These are phyloP conservation scores for Drosophila nasuta DNA, from an alignment of 1,140 invertebrate species.

Conservation along the genomic window DNA sequence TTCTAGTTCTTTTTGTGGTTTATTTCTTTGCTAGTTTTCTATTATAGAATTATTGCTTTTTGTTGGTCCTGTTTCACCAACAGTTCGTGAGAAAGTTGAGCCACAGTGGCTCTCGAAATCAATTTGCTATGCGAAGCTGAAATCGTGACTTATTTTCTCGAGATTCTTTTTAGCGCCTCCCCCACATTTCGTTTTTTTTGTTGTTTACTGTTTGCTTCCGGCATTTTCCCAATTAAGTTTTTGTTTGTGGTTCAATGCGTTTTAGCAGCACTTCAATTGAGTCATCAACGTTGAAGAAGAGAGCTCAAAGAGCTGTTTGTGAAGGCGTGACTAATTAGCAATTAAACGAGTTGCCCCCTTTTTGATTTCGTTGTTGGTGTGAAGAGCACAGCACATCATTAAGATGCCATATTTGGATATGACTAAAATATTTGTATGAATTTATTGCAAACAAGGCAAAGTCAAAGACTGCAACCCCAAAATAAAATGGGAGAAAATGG, in stretches of 20 bases:
- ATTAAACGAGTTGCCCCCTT: slow-evolving; percentile 57
- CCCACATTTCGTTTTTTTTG: neutral
- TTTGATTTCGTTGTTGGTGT: slow-evolving; percentile 43
- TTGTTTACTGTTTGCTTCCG: slow-evolving; percentile 42
- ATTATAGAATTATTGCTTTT: neutral
- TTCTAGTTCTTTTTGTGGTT: neutral
- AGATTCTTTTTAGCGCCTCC: slow-evolving; percentile 16
- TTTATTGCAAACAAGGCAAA: slow-evolving; percentile 40
- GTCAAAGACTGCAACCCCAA: slow-evolving; percentile 39
- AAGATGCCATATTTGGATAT: slow-evolving; percentile 8
- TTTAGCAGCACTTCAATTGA: slow-evolving; percentile 53
- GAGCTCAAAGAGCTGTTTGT: slow-evolving; percentile 7
- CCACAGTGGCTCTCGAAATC: slow-evolving; percentile 6
- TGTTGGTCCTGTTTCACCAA: neutral
- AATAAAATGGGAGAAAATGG: slow-evolving; percentile 8
- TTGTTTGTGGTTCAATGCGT: slow-evolving; percentile 47
- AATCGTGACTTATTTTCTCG: slow-evolving; percentile 26
- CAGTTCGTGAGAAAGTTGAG: slow-evolving; percentile 12
- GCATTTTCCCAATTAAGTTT: slow-evolving; percentile 61
- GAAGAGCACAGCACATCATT: slow-evolving; percentile 39
- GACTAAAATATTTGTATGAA: slow-evolving; percentile 63
- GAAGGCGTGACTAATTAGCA: slow-evolving; percentile 73
- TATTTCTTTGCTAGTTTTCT: neutral
- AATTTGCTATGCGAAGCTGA: slow-evolving; percentile 10
- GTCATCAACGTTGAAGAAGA: slow-evolving; percentile 28